phyloP scores from a whole-genome alignment of 2,888 invertebrate species.

The Nomada ferruginata region DNA sequence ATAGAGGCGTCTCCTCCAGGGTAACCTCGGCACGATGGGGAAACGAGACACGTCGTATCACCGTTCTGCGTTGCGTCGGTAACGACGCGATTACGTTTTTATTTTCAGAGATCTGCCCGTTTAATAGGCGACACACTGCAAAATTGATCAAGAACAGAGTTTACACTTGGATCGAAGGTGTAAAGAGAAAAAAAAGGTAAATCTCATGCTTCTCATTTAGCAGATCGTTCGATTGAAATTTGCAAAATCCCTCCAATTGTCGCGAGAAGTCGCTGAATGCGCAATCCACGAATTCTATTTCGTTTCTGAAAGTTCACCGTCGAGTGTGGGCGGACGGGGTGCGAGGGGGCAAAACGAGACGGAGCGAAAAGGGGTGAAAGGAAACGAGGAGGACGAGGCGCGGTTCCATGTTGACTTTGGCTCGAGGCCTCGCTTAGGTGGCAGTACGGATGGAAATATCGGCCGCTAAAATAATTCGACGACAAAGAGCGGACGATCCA shows the following conservation, averaged over 20 bases:
- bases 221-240: not conserved
- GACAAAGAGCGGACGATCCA: slow-evolving; percentile 71
- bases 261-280: slow-evolving; percentile 3
- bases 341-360: slow-evolving; percentile 18
- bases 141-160: too few species aligned
- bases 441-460: slow-evolving; percentile 83
- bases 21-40: slow-evolving; percentile 18
- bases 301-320: slow-evolving; percentile 37
- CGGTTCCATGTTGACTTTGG: slow-evolving; percentile 80
- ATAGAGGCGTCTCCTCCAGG: slow-evolving; percentile 27
- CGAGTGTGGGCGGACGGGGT: too few species aligned
- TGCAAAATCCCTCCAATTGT: not conserved
- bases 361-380: slow-evolving; percentile 37
- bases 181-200: too few species aligned
- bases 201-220: not conserved
- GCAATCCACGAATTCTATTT: slow-evolving; percentile 42
- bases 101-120: slow-evolving; percentile 41
- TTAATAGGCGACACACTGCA: too few species aligned
- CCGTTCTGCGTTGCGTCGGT: slow-evolving; percentile 21
- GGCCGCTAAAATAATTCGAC: slow-evolving; percentile 84
- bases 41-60: slow-evolving; percentile 27
- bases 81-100: slow-evolving; percentile 7
- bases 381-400: slow-evolving; percentile 33
- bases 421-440: slow-evolving; percentile 77
- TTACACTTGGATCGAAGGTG: too few species aligned